Evolutionary conservation across 2,113 vertebrate genomes (phyloP), one percentile per base, ranked within the genome.

Genomic region (Sisor rabdophorus): DNA sequence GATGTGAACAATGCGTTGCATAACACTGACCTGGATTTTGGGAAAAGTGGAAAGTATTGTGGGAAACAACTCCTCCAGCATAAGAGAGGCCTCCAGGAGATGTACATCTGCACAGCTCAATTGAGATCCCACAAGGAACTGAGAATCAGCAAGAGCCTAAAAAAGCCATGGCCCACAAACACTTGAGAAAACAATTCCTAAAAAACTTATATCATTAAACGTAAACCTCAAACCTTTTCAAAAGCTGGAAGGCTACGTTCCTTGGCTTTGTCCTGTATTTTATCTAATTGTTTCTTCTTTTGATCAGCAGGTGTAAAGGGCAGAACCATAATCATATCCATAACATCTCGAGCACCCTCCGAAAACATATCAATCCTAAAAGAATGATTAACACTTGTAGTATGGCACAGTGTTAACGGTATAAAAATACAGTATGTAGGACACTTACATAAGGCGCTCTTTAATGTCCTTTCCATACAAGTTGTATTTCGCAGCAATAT

Each of bases 401-500:
- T 30, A 74, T 52, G 12, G 26, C 20, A 4, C 63, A 9, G 24
- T 9, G 11, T 5, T 22, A 20, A 50, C 47, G 8, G 2, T 8
- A 20, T 26, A 5, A 8, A 61, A 8, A 61, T 28, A 59, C 56
- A 26, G 40, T 65, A 24, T 8, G 36, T 16, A 67, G 1, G 24
- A 22, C 47, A 17, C 85, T 0, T 93, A 99, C 95, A 87, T 78
- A 76, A 86, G 92, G 69, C 91, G 93, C 65, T 98, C 95, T 88
- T 94, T 93, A 75, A 93, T 24, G 78, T 95, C 89, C 32, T 92
- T 94, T 79, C 94, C 94, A 20, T 94, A 85, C 26, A 98, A 92
- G 9, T 94, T 92, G 89, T 95, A 91, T 85, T 96, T 98, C 40
- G 89, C 94, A 5, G 96, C 94, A 3, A 96, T 93, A 84, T 98